A percentile compares a stretch with the other conserved stretches of the same genome.
Conservation (phyloP, 2,888 invertebrate genomes). For the Brachyopa scutellaris region DNA sequence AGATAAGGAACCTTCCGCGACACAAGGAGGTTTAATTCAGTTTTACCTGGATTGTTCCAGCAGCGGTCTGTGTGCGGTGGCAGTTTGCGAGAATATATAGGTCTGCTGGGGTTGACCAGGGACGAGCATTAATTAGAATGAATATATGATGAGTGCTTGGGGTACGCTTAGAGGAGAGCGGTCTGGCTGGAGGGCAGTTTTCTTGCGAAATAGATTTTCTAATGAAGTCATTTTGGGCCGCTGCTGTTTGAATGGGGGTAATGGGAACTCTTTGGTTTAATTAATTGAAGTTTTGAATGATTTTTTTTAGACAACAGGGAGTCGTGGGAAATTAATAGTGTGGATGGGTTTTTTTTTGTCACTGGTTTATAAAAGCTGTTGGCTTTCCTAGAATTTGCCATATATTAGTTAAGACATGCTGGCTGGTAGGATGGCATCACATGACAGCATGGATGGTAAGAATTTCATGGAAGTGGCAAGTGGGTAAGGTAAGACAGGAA, state of each 20-base stretch:
- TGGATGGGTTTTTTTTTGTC: constrained; percentile 10
- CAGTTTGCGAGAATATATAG: constrained; percentile 52
- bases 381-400: no score
- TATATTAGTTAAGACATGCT: no score
- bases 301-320: constrained; percentile 23
- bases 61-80: constrained; percentile 26
- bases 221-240: constrained; percentile 40
- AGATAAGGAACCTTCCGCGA: constrained; percentile 57
- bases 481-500: no score
- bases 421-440: no score
- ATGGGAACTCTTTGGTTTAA: constrained; percentile 67
- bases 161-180: constrained; percentile 40
- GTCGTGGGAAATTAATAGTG: constrained; percentile 44
- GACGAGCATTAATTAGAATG: constrained; percentile 68
- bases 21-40: constrained; percentile 21
- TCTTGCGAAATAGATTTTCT: constrained; percentile 40
- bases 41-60: background rate
- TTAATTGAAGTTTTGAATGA: constrained; percentile 72
- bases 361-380: no score
- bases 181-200: constrained; percentile 24
- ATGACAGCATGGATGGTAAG: no score
- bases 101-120: constrained; percentile 68
- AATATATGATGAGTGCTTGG: constrained; percentile 68
- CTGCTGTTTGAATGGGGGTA: constrained; percentile 9
- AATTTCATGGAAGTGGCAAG: no score